These are phyloP conservation scores for Aplysina aerophoba DNA, from an alignment of 37 sponge, comb jelly and placozoan species.

Conservation along the genomic window DNA sequence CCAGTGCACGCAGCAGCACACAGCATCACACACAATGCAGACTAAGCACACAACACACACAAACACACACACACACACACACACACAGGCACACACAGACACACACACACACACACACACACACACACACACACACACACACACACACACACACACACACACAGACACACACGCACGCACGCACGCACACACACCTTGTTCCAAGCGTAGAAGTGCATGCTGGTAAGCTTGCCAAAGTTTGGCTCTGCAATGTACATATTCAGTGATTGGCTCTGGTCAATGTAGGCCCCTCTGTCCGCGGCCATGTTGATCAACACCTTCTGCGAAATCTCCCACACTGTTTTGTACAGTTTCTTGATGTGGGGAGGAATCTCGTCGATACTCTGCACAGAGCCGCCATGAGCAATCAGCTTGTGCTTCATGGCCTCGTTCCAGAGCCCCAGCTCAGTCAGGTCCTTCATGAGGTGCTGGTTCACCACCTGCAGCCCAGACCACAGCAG, in stretches of 20 bases:
- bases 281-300: slow-evolving; percentile 93
- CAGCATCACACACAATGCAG: too few relatives aligned
- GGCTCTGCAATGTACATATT: slow-evolving; percentile 98
- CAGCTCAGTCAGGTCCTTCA: slow-evolving; percentile 90
- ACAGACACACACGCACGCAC: too few relatives aligned
- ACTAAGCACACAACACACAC: too few relatives aligned
- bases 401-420: slow-evolving; percentile 95
- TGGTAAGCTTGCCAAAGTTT: slow-evolving; percentile 94
- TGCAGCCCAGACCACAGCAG: slow-evolving; percentile 22
- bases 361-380: slow-evolving; percentile 90
- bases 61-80: too few relatives aligned
- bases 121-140: too few relatives aligned
- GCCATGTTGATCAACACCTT: slow-evolving; percentile 96
- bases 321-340: slow-evolving; percentile 99
- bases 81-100: too few relatives aligned
- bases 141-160: too few relatives aligned
- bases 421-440: slow-evolving; percentile 91
- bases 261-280: slow-evolving; percentile 98
- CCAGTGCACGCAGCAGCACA: too few relatives aligned
- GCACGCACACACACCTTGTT: slow-evolving; percentile 71
- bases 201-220: slow-evolving; percentile 99
- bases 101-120: too few relatives aligned
- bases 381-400: slow-evolving; percentile 95
- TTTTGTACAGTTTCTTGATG: slow-evolving; percentile 94
- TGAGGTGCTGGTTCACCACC: slow-evolving; percentile 94